Conservation (phyloP, 2,888 invertebrate genomes). For the Apotomis turbidana region DNA sequence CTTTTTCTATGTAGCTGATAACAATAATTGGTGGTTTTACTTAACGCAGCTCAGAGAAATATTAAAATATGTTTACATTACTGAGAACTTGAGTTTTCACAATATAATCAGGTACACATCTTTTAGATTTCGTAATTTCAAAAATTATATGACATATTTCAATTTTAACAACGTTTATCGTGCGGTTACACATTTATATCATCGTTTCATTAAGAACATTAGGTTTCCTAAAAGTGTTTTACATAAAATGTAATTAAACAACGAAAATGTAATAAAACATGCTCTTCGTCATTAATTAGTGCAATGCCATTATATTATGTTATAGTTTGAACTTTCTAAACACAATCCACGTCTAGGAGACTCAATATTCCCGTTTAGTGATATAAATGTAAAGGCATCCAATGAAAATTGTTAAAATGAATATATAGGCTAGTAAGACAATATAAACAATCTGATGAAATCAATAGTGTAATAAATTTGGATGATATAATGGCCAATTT, state of each 20-base stretch:
- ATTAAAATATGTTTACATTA: not conserved
- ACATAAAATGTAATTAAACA: too few species aligned
- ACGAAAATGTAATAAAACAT: too few species aligned
- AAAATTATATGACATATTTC: not conserved
- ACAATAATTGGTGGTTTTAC: not conserved
- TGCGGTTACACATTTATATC: too few species aligned
- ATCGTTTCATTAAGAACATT: not conserved
- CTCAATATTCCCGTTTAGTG: not conserved
- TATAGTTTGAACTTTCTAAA: too few species aligned
- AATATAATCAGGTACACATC: constrained; percentile 14
- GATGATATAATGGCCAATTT: constrained; percentile 61
- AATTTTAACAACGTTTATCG: too few species aligned
- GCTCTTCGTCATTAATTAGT: too few species aligned
- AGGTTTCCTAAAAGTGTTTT: too few species aligned
- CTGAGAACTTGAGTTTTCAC: not conserved
- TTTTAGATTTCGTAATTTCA: not conserved
- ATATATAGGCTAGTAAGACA: not conserved
- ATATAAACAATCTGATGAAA: not conserved
- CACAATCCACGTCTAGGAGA: too few species aligned
- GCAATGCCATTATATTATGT: too few species aligned
- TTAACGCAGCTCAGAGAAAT: not conserved
- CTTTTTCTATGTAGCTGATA: too few species aligned
- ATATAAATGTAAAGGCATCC: not conserved
- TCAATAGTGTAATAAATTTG: not conserved
- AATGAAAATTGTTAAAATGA: not conserved